Evolutionary conservation across 2,797 vertebrate genomes (phyloP).

Genomic region (Sparus aurata): DNA sequence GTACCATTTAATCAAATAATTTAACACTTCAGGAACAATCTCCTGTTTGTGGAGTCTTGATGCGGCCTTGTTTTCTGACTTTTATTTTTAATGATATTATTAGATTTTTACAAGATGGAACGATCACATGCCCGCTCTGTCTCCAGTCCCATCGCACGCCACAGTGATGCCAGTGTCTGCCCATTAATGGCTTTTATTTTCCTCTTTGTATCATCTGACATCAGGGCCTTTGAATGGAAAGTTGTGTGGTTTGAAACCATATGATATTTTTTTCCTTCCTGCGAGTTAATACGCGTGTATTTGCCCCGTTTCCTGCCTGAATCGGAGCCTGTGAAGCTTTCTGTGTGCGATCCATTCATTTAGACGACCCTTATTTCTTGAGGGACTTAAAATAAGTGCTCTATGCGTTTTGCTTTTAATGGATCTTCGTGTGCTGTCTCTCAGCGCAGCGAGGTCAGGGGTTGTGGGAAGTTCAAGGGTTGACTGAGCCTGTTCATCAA

Average conservation of each 20-base stretch:
- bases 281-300: background rate
- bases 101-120: background rate
- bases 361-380: background rate
- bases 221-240: conserved; percentile 4
- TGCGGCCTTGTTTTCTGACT: background rate
- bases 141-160: background rate
- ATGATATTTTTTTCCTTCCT: background rate
- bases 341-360: background rate
- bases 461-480: conserved; percentile 68
- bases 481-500: conserved; percentile 69
- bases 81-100: background rate
- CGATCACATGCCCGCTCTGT: background rate
- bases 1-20: too few species aligned
- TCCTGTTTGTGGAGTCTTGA: background rate
- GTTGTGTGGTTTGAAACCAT: background rate
- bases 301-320: background rate
- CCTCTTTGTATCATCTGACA: background rate
- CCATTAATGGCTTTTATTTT: background rate
- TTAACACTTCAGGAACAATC: too few species aligned
- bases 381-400: background rate
- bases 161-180: background rate
- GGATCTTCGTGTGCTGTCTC: conserved; percentile 17
- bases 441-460: conserved; percentile 44
- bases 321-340: conserved; percentile 6
- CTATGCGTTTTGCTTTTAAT: conserved; percentile 32